Evolutionary conservation across 1,140 invertebrate species (phyloP), one percentile per base, ranked within the genome.

Genomic region (Carcinoscorpius rotundicauda): DNA sequence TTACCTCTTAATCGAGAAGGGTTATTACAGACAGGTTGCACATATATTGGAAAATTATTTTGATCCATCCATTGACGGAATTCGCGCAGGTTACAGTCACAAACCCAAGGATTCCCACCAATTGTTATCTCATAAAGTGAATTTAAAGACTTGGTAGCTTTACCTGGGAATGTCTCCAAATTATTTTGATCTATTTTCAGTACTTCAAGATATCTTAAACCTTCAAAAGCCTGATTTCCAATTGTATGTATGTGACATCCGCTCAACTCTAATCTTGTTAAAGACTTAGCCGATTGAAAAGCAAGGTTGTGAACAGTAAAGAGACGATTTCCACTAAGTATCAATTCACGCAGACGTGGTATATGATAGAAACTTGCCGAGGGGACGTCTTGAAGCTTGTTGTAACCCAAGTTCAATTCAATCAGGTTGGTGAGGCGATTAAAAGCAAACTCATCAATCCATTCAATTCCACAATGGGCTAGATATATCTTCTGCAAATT

Each of bases 51-150:
- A 50, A 94, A 82, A 71, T 93, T 93, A 69, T 88, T 84, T 66
- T 86, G 82, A 5, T 85, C 83, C 51, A 96, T 76, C 91, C 91
- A 94, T 68, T 87, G 79, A 72, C 92, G 91, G 64, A 90, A 82
- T 63, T 87, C 85, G 48, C 89, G 78, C 62, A 94, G 74, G n/a
- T 87, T 83, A 74, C 91, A 96, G 73, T 95, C 90, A 72, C 92
- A 96, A 51, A 85, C 81, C 91, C 91, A 94, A 0, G 88, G 89
- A 78, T 96, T 96, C 63, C 91, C 89, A 68, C 93, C 89, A 8
- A 72, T 60, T 3, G 70, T 64, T 64, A 94, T 85, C 55, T 87
- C 88, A 71, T 88, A 86, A 4, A 94, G 76, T 59, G 81, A 82
- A 48, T 79, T 75, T 65, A 88, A 80, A 64, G 84, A 82, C 3